Percentiles rank a stretch among this genome's conserved stretches.
These are phyloP conservation scores for Campylorhamphus procurvoides DNA, from an alignment of 2,113 vertebrate species.

Conservation along the genomic window DNA sequence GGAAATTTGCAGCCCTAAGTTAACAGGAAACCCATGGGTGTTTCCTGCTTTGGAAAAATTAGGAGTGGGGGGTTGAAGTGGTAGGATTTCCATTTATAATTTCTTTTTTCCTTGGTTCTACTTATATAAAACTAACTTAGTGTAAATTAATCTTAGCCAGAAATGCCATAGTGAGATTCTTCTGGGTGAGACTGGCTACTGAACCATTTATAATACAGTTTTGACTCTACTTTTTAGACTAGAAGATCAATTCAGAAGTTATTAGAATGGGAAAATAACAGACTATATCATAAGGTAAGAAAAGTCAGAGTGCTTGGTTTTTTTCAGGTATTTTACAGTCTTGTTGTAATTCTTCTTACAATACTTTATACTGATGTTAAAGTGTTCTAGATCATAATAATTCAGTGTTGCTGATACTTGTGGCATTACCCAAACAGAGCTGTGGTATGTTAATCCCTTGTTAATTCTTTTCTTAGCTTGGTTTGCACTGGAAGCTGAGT, in stretches of 20 bases:
- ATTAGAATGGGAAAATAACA: constrained; percentile 98
- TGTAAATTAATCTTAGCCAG: not conserved
- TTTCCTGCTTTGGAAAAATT: not conserved
- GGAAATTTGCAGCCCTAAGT: not conserved
- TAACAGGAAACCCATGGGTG: not conserved
- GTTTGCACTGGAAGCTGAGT: constrained; percentile 98
- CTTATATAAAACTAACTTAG: not conserved
- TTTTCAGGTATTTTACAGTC: not conserved
- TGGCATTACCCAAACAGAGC: not conserved
- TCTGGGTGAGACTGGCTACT: not conserved
- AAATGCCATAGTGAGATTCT: not conserved
- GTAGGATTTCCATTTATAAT: not conserved
- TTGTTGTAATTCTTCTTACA: not conserved
- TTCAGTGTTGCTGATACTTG: not conserved
- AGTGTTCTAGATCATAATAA: not conserved
- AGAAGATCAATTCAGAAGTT: constrained; percentile 97
- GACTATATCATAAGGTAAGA: constrained; percentile 98
- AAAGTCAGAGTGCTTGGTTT: not conserved
- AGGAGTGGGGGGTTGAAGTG: not conserved
- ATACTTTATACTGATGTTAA: not conserved
- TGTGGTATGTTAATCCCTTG: constrained; percentile 13
- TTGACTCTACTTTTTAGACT: constrained; percentile 81
- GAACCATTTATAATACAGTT: constrained; percentile 41
- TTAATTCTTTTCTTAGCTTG: constrained; percentile 83
- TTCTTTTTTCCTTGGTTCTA: not conserved